phyloP scores from a whole-genome alignment of 2,797 vertebrate genomes.

The Prunella strophiata region DNA sequence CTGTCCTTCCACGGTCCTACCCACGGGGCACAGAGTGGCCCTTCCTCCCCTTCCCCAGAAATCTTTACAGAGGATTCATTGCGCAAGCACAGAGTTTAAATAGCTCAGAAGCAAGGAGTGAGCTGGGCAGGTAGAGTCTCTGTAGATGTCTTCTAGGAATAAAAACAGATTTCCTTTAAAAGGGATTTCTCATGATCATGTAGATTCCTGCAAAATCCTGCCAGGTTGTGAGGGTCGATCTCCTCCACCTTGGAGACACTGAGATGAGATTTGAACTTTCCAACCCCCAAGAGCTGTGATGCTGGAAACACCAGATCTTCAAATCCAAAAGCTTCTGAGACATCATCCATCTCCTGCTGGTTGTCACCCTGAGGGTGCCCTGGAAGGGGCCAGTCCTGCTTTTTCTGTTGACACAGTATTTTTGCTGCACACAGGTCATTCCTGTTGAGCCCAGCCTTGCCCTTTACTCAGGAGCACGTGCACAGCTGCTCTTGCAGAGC shows the following conservation, averaged over 20 bases:
- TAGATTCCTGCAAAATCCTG: neutral
- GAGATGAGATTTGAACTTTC: neutral
- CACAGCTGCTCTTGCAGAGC: neutral
- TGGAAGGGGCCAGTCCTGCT: neutral
- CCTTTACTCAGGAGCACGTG: neutral
- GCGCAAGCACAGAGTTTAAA: neutral
- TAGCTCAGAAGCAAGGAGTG: neutral
- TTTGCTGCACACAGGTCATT: neutral
- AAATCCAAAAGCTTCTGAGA: neutral
- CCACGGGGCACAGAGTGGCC: neutral
- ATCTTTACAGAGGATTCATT: neutral
- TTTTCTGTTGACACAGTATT: neutral
- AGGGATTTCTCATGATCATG: neutral
- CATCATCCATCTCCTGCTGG: fast-evolving
- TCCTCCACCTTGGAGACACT: neutral
- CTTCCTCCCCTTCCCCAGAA: neutral
- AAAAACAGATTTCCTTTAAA: neutral
- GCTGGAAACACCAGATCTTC: neutral
- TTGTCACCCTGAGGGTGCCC: neutral
- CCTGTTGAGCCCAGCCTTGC: neutral
- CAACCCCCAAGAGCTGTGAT: neutral
- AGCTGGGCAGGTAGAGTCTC: neutral
- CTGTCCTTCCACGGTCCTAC: neutral
- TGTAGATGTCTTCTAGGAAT: neutral
- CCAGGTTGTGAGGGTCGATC: neutral